These are phyloP conservation scores for Sylvietta virens DNA, from an alignment of 2,113 vertebrate species.

Conservation along the genomic window DNA sequence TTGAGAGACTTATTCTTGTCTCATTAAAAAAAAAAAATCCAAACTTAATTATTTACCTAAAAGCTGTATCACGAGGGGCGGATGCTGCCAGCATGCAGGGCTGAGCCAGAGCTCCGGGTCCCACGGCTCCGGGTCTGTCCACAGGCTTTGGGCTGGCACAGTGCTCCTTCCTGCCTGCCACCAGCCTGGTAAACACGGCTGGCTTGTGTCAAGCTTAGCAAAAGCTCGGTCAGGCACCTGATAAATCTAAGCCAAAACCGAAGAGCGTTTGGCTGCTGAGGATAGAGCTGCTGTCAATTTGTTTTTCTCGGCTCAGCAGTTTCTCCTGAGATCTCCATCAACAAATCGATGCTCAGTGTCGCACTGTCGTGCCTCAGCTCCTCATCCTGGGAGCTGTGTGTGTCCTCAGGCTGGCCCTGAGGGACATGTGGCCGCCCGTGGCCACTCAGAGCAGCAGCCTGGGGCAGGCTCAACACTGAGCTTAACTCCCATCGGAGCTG, in stretches of 20 bases:
- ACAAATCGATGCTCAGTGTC: neutral
- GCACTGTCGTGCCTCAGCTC: neutral
- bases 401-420: neutral
- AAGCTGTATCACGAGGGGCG: fast-evolving
- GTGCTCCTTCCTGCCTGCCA: neutral
- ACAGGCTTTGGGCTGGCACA: neutral
- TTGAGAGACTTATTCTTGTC: neutral
- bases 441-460: neutral
- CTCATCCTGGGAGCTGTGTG: neutral
- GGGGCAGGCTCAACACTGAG: fast-evolving
- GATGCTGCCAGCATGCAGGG: neutral
- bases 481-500: fast-evolving
- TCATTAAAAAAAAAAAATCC: neutral
- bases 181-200: neutral
- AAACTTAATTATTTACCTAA: neutral
- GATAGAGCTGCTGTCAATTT: neutral
- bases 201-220: neutral
- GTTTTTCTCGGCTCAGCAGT: neutral
- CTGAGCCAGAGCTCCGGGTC: neutral
- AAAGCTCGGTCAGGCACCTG: neutral
- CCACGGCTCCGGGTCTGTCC: neutral
- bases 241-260: neutral
- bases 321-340: neutral
- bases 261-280: neutral
- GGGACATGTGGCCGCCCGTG: fast-evolving